A percentile compares a stretch with the other conserved stretches of the same genome.
Conservation (phyloP, 2,113 vertebrate species). For the Prietella phreatophila region DNA sequence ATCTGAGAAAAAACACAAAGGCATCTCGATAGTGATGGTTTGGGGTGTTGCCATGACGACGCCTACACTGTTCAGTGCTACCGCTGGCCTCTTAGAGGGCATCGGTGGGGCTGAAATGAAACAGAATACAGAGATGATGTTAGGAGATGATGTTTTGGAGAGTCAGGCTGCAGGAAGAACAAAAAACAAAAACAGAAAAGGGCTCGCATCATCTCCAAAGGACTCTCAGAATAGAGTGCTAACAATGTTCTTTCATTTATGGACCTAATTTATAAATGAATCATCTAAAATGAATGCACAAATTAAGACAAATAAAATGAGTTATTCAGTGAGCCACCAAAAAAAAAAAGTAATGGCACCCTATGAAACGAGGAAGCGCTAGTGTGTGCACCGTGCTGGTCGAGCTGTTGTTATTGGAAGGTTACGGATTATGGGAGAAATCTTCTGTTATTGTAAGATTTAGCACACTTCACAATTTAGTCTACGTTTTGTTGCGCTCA, state of each 20-base stretch:
- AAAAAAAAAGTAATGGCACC: too few relatives aligned
- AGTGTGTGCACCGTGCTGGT: too few relatives aligned
- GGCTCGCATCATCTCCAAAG: background rate
- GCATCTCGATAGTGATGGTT: constrained; percentile 89
- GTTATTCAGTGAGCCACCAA: too few relatives aligned
- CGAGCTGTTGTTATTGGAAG: too few relatives aligned
- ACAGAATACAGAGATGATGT: constrained; percentile 14
- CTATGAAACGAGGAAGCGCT: too few relatives aligned
- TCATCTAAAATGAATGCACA: too few relatives aligned
- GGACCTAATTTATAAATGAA: background rate
- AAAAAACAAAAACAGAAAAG: too few relatives aligned
- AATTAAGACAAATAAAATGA: too few relatives aligned
- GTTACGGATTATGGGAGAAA: too few relatives aligned
- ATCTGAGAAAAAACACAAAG: constrained; percentile 91
- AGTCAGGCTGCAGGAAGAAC: background rate
- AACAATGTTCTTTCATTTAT: background rate
- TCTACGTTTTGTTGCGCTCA: too few relatives aligned
- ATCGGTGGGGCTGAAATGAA: constrained; percentile 78
- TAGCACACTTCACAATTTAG: too few relatives aligned
- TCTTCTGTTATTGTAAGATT: too few relatives aligned
- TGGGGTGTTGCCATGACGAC: constrained; percentile 82
- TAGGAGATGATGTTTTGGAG: background rate
- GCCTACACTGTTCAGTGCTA: constrained; percentile 77
- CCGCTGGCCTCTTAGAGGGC: constrained; percentile 80
- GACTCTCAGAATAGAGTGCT: background rate